phyloP scores from a whole-genome alignment of 1,140 invertebrate species.

The Pentalonia nigronervosa region DNA sequence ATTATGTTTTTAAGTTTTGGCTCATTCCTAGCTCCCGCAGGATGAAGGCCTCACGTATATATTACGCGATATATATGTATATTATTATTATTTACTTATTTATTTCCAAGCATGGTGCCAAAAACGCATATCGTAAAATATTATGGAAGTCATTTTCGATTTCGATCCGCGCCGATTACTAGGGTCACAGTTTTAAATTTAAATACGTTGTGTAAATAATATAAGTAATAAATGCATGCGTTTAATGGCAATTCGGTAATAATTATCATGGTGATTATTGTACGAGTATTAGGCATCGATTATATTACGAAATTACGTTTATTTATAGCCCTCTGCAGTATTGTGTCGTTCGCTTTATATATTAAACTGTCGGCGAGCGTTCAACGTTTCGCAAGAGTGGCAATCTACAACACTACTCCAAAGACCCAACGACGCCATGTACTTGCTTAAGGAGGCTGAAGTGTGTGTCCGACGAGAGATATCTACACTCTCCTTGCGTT shows the following conservation, averaged over 20 bases:
- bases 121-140: conserved; percentile 20
- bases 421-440: background rate
- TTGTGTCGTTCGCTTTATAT: too few species aligned
- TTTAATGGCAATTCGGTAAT: conserved; percentile 12
- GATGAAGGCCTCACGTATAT: background rate
- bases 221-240: too few species aligned
- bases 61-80: background rate
- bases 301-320: background rate
- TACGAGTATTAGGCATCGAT: background rate
- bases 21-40: background rate
- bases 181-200: conserved; percentile 53
- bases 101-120: background rate
- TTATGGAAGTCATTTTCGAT: conserved; percentile 2
- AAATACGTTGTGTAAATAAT: too few species aligned
- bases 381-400: background rate
- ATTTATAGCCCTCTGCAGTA: background rate
- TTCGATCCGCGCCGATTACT: conserved; percentile 53
- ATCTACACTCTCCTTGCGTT: background rate
- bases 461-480: conserved; percentile 18
- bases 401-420: background rate
- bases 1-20: background rate
- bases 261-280: background rate
- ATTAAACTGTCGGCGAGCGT: background rate
- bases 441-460: background rate
- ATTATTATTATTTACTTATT: background rate